Percentiles rank a stretch among this genome's conserved stretches.
These are phyloP conservation scores for Pelodiscus sinensis DNA, from an alignment of 2,113 vertebrate species.

Conservation along the genomic window DNA sequence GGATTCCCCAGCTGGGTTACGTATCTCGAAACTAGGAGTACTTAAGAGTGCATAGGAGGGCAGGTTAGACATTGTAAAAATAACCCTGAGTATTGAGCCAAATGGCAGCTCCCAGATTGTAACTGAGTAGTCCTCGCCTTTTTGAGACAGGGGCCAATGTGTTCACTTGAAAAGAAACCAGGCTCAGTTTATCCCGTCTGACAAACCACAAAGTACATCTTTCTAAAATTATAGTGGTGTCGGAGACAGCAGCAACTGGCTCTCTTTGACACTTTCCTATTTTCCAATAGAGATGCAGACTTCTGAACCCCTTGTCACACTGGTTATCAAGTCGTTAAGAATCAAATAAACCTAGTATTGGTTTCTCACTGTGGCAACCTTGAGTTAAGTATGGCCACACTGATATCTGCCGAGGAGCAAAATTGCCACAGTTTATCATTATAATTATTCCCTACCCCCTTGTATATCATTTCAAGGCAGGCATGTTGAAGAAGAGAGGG, in stretches of 20 bases:
- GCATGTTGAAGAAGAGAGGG: background rate
- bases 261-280: background rate
- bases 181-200: background rate
- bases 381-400: background rate
- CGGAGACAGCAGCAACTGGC: background rate
- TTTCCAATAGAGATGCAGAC: background rate
- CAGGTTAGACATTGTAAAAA: background rate
- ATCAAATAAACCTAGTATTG: accelerated
- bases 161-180: background rate
- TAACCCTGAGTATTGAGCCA: background rate
- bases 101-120: background rate
- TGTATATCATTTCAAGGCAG: background rate
- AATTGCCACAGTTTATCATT: background rate
- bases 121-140: background rate
- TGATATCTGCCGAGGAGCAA: background rate
- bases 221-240: background rate
- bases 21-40: background rate
- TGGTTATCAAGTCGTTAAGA: background rate
- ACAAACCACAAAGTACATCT: background rate
- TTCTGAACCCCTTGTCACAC: background rate
- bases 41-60: background rate
- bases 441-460: background rate
- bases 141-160: background rate
- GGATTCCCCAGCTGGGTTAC: background rate
- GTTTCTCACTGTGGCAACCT: background rate